Conservation (phyloP, 2,113 vertebrate species). For the Brienomyrus longianalis region DNA sequence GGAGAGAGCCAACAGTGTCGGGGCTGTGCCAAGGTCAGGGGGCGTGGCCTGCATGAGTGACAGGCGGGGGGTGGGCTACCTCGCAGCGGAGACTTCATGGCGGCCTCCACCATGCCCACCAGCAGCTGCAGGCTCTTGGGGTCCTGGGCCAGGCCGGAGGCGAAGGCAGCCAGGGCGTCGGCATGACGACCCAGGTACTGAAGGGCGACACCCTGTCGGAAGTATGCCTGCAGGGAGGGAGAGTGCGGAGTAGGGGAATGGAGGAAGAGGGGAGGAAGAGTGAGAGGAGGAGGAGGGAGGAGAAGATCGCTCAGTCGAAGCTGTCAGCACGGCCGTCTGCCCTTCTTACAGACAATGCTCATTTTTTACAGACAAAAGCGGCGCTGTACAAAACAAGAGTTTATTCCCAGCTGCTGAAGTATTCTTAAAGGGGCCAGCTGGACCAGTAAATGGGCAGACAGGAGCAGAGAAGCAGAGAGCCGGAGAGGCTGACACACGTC, state of each 20-base stretch:
- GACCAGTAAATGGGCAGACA: neutral
- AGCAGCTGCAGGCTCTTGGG: slow-evolving; percentile 93
- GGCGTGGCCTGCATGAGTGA: neutral
- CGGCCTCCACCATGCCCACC: slow-evolving; percentile 91
- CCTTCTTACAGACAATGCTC: neutral
- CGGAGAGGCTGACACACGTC: neutral
- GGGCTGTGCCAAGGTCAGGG: neutral
- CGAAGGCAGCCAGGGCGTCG: slow-evolving; percentile 89
- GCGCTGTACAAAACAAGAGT: neutral
- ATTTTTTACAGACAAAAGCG: neutral
- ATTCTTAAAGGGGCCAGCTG: neutral
- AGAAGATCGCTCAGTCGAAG: neutral
- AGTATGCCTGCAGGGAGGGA: slow-evolving; percentile 77
- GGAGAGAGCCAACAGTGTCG: neutral
- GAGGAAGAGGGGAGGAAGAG: neutral
- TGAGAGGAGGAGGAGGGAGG: slow-evolving; percentile 1
- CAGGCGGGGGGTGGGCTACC: slow-evolving; percentile 52
- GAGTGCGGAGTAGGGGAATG: neutral
- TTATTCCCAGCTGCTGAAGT: neutral
- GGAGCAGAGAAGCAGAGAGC: neutral
- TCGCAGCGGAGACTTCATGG: slow-evolving; percentile 92
- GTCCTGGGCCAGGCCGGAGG: slow-evolving; percentile 88
- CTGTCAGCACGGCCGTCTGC: neutral
- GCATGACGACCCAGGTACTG: slow-evolving; percentile 97
- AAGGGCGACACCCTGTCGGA: slow-evolving; percentile 96